phyloP scores from a whole-genome alignment of 2,113 vertebrate species.

The Riparia riparia region DNA sequence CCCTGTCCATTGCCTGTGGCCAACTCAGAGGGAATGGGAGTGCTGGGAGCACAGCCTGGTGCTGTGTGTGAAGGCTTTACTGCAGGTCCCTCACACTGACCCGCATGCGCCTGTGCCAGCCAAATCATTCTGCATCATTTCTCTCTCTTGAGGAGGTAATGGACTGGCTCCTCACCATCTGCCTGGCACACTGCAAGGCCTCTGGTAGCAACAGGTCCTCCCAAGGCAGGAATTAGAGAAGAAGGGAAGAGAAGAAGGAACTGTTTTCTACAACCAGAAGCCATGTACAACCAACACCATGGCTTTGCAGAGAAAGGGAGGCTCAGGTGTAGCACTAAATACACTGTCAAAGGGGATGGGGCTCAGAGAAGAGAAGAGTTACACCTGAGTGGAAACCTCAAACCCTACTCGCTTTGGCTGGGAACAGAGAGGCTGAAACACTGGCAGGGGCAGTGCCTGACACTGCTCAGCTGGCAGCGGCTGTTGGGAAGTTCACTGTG shows the following conservation, averaged over 20 bases:
- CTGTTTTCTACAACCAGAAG: background rate
- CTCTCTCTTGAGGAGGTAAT: conserved; percentile 14
- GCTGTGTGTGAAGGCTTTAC: background rate
- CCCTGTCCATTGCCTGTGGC: background rate
- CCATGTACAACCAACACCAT: background rate
- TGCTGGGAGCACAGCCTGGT: background rate
- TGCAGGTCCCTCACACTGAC: background rate
- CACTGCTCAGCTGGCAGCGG: background rate
- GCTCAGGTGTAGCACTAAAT: background rate
- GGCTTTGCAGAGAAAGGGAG: background rate
- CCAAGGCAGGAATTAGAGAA: background rate
- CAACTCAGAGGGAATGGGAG: rapidly evolving
- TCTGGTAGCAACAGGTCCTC: conserved; percentile 41
- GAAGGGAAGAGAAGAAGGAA: background rate
- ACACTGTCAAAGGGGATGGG: background rate
- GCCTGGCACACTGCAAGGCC: conserved; percentile 24
- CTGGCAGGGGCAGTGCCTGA: background rate
- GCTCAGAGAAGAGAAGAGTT: background rate
- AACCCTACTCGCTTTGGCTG: background rate
- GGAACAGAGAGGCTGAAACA: background rate
- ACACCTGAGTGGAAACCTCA: background rate
- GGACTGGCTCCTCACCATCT: conserved; percentile 57
- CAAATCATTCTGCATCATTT: conserved; percentile 63
- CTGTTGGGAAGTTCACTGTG: background rate
- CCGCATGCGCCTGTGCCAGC: background rate